Conservation (phyloP, 2,113 vertebrate genomes). For the Zapornia atra region DNA sequence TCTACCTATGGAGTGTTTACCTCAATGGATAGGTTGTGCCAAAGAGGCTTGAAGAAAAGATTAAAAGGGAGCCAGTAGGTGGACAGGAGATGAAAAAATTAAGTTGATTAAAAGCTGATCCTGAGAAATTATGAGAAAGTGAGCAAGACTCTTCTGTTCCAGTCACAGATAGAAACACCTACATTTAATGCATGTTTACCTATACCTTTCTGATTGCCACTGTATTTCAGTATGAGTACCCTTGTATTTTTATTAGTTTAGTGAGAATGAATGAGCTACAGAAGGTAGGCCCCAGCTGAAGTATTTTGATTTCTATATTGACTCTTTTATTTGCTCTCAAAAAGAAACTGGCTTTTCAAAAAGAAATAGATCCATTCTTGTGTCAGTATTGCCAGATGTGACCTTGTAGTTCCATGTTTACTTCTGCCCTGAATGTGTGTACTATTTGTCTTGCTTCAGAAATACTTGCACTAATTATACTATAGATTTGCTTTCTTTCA, state of each 20-base stretch:
- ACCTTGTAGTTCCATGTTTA: fast-evolving
- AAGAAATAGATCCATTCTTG: neutral
- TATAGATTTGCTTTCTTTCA: neutral
- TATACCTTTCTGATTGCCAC: neutral
- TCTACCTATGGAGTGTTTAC: neutral
- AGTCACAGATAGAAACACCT: neutral
- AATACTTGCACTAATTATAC: neutral
- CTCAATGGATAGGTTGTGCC: neutral
- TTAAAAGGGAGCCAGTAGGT: neutral
- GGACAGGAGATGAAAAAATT: neutral
- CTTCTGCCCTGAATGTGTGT: neutral
- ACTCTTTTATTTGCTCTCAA: neutral
- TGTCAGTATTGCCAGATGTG: neutral
- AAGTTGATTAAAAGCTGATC: neutral
- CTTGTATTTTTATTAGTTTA: neutral
- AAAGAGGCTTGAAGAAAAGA: neutral
- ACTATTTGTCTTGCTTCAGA: neutral
- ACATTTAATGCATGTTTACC: neutral
- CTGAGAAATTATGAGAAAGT: neutral
- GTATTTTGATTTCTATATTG: neutral
- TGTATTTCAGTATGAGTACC: neutral
- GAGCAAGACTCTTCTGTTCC: neutral
- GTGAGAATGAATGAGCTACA: neutral
- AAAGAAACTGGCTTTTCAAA: neutral
- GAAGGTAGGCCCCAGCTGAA: neutral